Evolutionary conservation across 1,140 invertebrate species (phyloP), one percentile per base, ranked within the genome.

Genomic region (Cydia amplana): DNA sequence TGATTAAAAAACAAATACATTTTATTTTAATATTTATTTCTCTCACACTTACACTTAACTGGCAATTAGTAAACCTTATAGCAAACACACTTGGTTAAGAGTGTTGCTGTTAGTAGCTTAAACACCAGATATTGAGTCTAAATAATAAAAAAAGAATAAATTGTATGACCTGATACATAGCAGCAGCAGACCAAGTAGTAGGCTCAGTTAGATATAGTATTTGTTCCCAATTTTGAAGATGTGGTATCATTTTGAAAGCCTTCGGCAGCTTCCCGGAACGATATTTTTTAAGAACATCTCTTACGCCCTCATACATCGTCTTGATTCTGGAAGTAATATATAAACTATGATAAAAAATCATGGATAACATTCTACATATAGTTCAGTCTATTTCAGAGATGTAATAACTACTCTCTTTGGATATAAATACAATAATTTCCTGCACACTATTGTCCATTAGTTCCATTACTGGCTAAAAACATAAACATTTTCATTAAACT

Each of bases 181-280:
- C 96, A n/a, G 98, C 98, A 25, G 98, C 98, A 64, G 95, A 96
- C 97, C 97, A 98, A 43, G 94, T 95, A 12, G 95, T 92, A 16
- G 97, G 97, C 87, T 97, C 96, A 43, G 97, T 98, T 25, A 99
- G 94, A 80, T 97, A 97, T 9, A 99, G 89, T 80, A 99, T 96
- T 93, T 99, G 98, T 91, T 99, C 98, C 99, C 99, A 99, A 92
- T 99, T 99, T 73, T 94, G 94, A 36, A 99, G 93, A 85, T 95
- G 96, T 14, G 99, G 99, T 77, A 99, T 96, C 79, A 99, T 96
- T 94, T 99, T 99, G 89, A 99, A 99, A 10, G 98, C 98, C 91
- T 99, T 99, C 0, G 99, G 99, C 46, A 99, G 91, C 93, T 99
- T 99, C 16, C 99, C 99, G 93, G 97, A 98, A 73, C 99, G 94